Conservation (phyloP, 2,113 vertebrate genomes). For the Noctilio leporinus region DNA sequence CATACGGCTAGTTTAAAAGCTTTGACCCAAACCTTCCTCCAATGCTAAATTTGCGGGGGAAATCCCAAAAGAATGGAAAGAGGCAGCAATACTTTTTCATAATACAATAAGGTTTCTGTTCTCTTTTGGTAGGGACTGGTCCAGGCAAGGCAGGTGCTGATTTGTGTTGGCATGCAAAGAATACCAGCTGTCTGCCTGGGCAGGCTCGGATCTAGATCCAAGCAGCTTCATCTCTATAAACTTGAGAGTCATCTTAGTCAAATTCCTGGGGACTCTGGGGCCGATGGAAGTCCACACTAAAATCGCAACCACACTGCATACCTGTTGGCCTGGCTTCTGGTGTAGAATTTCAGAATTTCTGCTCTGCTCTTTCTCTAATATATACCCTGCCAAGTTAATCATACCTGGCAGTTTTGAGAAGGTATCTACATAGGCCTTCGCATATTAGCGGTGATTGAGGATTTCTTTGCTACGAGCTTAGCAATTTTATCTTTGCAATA, state of each 20-base stretch:
- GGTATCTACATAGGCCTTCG: neutral
- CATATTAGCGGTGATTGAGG: neutral
- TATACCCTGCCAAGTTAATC: neutral
- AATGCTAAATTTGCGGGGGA: neutral
- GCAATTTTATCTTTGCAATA: neutral
- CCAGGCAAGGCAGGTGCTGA: slow-evolving; percentile 8
- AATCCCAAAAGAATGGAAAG: neutral
- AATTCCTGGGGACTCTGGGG: neutral
- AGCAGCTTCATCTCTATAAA: neutral
- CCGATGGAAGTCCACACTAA: neutral
- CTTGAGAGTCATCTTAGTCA: neutral
- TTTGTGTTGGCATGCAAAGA: neutral
- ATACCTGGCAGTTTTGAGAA: neutral
- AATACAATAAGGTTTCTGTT: slow-evolving; percentile 50
- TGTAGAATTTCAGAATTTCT: neutral
- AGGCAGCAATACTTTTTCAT: neutral
- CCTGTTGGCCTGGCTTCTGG: neutral
- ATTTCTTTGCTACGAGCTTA: neutral
- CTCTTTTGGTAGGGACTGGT: neutral
- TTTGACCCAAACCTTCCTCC: neutral
- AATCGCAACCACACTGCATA: neutral
- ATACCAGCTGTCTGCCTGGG: slow-evolving; percentile 2
- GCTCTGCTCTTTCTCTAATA: neutral
- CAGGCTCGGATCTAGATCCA: neutral
- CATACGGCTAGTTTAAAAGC: neutral